phyloP scores from a whole-genome alignment of 2,797 vertebrate genomes.

The Ptychadena robeensis region DNA sequence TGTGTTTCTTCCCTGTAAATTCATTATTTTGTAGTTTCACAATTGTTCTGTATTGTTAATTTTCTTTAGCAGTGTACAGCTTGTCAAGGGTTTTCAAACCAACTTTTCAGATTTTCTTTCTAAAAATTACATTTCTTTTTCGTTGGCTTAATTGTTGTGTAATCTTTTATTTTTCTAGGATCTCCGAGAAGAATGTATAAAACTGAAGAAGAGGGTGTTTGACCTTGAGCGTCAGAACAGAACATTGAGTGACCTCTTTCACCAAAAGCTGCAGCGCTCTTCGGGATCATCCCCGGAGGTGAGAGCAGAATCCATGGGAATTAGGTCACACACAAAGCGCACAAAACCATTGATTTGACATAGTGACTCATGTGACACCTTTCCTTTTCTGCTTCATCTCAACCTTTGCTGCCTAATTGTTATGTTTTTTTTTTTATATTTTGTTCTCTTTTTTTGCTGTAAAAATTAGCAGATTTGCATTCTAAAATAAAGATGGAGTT shows the following conservation, averaged over 20 bases:
- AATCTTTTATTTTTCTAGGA: constrained; percentile 74
- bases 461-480: no score
- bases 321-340: background rate
- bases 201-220: constrained; percentile 93
- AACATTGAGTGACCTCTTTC: constrained; percentile 89
- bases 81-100: no score
- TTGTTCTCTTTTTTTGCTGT: background rate
- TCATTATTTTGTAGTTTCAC: no score
- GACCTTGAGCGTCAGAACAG: constrained; percentile 96
- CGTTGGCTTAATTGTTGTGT: background rate
- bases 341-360: background rate
- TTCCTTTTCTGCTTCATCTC: constrained; percentile 48
- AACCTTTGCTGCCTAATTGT: background rate
- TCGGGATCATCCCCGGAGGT: constrained; percentile 88
- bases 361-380: background rate
- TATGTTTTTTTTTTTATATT: no score
- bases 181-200: constrained; percentile 95
- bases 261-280: constrained; percentile 90
- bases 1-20: no score
- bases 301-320: constrained; percentile 30
- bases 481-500: no score
- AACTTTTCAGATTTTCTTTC: background rate
- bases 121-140: background rate
- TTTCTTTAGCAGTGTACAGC: no score
- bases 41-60: no score